Conservation (phyloP, 1,140 invertebrate species). For the Ephestia elutella region DNA sequence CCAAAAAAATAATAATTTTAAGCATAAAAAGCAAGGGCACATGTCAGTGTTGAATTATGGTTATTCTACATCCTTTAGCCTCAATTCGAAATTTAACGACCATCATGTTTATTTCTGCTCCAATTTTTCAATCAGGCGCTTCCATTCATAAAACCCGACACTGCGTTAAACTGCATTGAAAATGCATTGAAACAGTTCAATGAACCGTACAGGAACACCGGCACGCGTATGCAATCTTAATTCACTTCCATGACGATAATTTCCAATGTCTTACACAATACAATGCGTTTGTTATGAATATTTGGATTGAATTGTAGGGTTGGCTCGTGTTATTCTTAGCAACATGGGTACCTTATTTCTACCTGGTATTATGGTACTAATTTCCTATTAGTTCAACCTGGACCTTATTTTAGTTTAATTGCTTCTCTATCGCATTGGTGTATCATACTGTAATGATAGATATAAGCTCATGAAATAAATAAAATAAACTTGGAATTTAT, state of each 20-base stretch:
- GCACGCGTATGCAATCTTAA: slow-evolving; percentile 1
- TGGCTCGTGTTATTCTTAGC: neutral
- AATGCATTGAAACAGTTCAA: neutral
- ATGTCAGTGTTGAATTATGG: too few species aligned
- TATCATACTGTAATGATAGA: too few species aligned
- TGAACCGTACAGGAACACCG: neutral
- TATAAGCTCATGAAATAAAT: too few species aligned
- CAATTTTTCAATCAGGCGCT: neutral
- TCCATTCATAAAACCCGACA: neutral
- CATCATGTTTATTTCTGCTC: neutral
- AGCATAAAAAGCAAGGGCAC: too few species aligned
- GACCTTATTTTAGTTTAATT: too few species aligned
- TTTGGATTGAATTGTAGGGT: neutral
- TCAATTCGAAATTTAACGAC: neutral
- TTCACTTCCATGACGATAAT: neutral
- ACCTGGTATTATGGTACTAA: too few species aligned
- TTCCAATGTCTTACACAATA: slow-evolving; percentile 2
- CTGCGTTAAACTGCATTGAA: neutral
- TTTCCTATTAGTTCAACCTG: too few species aligned
- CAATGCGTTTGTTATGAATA: neutral
- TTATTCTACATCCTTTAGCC: too few species aligned
- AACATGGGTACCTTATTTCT: too few species aligned
- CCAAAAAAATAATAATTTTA: too few species aligned
- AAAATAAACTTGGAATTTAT: too few species aligned
- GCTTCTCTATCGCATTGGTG: too few species aligned